Conservation (phyloP, 1,140 invertebrate genomes). For the Pogonomyrmex barbatus region DNA sequence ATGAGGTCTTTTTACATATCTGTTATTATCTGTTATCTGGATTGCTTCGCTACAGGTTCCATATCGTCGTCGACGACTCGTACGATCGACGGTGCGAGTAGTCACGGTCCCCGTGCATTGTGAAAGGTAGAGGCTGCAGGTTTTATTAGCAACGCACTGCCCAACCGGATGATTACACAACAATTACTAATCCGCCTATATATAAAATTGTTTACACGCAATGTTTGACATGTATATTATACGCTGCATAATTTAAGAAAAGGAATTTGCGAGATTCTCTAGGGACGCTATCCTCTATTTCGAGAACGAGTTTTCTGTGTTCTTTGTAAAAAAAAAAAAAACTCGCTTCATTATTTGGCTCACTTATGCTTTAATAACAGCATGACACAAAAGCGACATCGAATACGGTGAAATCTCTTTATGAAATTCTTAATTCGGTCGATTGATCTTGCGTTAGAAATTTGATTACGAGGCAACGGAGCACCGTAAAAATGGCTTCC, state of each 20-base stretch:
- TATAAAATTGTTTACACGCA: conserved; percentile 59
- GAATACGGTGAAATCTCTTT: conserved; percentile 66
- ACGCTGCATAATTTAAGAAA: not conserved
- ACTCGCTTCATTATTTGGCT: not conserved
- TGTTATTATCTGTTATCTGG: not conserved
- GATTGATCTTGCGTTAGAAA: conserved; percentile 61
- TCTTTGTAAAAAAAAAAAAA: not conserved
- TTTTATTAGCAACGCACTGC: conserved; percentile 65
- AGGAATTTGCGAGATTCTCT: not conserved
- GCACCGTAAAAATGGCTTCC: conserved; percentile 41
- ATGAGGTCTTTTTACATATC: not conserved
- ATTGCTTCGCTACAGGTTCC: not conserved
- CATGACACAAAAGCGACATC: not conserved
- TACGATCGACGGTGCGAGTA: conserved; percentile 1
- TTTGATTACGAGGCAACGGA: conserved; percentile 8
- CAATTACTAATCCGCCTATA: conserved; percentile 63
- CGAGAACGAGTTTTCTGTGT: not conserved
- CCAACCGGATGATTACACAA: conserved; percentile 72
- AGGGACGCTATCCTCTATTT: not conserved
- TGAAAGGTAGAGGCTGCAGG: conserved; percentile 68
- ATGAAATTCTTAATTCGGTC: conserved; percentile 48
- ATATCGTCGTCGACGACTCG: conserved; percentile 5
- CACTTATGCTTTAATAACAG: not conserved
- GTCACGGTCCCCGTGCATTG: conserved; percentile 71
- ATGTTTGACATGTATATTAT: not conserved